Evolutionary conservation across 2,888 invertebrate genomes (phyloP), one percentile per base, ranked within the genome.

Genomic region (Noctua janthe): DNA sequence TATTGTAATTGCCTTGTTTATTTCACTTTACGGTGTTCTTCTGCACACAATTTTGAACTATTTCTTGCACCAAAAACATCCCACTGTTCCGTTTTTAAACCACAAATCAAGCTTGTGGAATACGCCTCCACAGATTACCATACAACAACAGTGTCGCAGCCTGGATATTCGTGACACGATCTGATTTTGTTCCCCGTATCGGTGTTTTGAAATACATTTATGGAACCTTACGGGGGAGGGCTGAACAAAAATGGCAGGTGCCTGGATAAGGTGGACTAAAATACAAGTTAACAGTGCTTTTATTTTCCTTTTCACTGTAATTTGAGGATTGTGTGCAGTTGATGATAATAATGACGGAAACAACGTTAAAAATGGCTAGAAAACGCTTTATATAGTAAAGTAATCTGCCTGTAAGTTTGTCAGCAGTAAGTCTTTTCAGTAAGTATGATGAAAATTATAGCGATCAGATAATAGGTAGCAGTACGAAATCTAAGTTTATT

Each of bases 51-150:
- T 17, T 17, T 56, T 13, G 15, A 64, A 66, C 11, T 3, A 67
- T 67, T 67, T 1, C 67, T 23, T 67, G 13, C 43, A 43, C 15
- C n/a, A n/a, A 15, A 69, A 74, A 70, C 35, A 39, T 35, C 15
- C 47, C 66, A 64, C 13, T 59, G 78, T 67, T 84, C 64, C 47
- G 7, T 29, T 64, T 76, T 59, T 20, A 29, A n/a, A 59, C 11
- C 64, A 49, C 23, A 66, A 47, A 13, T 23, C 35, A 66, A 43
- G 79, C 70, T 67, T 74, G 43, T 78, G 54, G 88, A 88, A 90
- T 90, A 88, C 70, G 77, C 62, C 88, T 73, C 84, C 47, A 54
- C 76, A 84, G 85, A 89, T 90, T 87, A 90, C 78, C 89, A 90
- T 88, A 87, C 87, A 84, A 86, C 85, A 79, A 80, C 87, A 80